phyloP scores from a whole-genome alignment of 2,113 vertebrate genomes.

The Balaeniceps rex region DNA sequence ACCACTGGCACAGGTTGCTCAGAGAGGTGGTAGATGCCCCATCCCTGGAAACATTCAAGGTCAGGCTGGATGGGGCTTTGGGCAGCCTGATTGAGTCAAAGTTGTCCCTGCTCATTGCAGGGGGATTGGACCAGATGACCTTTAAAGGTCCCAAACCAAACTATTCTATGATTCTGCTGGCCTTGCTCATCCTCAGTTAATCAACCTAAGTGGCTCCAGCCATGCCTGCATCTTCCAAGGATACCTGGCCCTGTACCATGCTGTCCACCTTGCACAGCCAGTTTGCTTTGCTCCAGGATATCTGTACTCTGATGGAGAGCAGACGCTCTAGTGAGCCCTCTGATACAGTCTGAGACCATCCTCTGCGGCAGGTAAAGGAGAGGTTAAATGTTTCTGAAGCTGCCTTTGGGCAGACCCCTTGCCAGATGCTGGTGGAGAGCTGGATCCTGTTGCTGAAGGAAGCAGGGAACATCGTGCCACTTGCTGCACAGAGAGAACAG shows the following conservation, averaged over 20 bases:
- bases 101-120: too few relatives aligned
- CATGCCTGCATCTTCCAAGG: not conserved
- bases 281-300: not conserved
- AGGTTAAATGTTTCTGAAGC: not conserved
- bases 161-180: not conserved
- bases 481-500: not conserved
- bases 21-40: too few relatives aligned
- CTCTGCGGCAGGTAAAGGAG: not conserved
- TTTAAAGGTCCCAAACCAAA: too few relatives aligned
- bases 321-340: not conserved
- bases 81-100: too few relatives aligned
- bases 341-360: not conserved
- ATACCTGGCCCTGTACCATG: not conserved
- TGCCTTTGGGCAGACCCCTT: not conserved
- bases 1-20: too few relatives aligned
- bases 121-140: too few relatives aligned
- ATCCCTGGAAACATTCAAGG: too few relatives aligned
- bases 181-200: not conserved
- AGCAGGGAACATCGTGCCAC: rapidly evolving
- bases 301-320: not conserved
- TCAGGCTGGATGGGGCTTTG: too few relatives aligned
- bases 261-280: not conserved
- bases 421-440: not conserved
- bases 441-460: not conserved
- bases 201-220: not conserved